A percentile compares a stretch with the other conserved stretches of the same genome.
Evolutionary conservation across 2,888 invertebrate genomes (phyloP).

Genomic region (Ophioninae sp.): DNA sequence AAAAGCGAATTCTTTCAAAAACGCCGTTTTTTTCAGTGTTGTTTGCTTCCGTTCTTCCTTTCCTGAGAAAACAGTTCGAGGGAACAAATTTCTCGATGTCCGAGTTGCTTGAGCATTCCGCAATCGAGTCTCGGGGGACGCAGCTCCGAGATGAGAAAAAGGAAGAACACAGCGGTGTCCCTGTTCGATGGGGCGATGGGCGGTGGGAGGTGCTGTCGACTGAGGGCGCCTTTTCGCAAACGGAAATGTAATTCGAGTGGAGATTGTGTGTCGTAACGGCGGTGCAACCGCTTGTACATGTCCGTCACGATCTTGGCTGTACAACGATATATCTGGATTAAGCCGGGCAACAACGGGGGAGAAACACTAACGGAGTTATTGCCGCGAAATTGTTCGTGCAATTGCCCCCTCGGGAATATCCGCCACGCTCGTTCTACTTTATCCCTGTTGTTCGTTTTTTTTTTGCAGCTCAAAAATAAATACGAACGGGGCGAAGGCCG

Average conservation of each 20-base stretch:
- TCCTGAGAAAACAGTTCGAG: too few relatives aligned
- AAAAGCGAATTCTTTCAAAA: too few relatives aligned
- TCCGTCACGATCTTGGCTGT: slow-evolving; percentile 61
- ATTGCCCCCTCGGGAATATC: slow-evolving; percentile 48
- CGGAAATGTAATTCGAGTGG: slow-evolving; percentile 58
- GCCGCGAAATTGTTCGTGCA: slow-evolving; percentile 51
- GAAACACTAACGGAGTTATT: slow-evolving; percentile 58
- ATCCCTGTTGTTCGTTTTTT: not conserved
- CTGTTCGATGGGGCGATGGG: not conserved
- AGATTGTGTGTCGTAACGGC: slow-evolving; percentile 47
- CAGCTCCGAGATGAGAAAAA: not conserved
- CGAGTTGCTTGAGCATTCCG: not conserved
- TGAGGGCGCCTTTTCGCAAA: slow-evolving; percentile 27
- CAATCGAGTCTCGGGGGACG: not conserved
- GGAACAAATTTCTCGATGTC: not conserved
- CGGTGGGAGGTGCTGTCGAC: not conserved
- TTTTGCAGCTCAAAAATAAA: not conserved
- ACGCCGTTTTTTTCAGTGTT: too few relatives aligned
- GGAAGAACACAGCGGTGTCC: not conserved
- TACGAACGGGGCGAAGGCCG: too few relatives aligned
- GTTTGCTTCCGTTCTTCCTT: too few relatives aligned
- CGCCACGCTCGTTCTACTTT: not conserved
- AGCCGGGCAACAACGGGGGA: slow-evolving; percentile 44
- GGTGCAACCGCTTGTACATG: slow-evolving; percentile 35
- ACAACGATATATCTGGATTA: slow-evolving; percentile 62